Evolutionary conservation across 2,797 vertebrate species (phyloP).

Genomic region (Sitta carolinensis): DNA sequence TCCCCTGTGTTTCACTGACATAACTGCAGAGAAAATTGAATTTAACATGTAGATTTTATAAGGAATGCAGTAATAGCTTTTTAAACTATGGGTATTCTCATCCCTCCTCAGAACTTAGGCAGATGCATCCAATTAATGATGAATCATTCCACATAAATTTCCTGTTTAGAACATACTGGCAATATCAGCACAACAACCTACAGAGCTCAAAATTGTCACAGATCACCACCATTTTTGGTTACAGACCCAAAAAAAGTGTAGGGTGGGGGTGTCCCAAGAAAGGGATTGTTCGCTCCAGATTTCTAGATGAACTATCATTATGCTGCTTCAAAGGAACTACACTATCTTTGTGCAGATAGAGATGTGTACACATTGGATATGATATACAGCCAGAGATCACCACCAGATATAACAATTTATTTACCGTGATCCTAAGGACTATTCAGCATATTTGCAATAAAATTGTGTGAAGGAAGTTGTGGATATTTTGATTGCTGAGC

Average conservation of each 20-base stretch:
- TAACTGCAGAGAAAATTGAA: not conserved
- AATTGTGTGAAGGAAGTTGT: not conserved
- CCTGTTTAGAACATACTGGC: constrained; percentile 28
- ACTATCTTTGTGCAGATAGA: not conserved
- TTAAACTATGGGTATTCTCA: constrained; percentile 41
- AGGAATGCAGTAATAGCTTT: not conserved
- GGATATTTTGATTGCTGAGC: not conserved
- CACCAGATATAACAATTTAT: not conserved
- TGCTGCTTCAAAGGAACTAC: not conserved
- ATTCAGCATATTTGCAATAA: not conserved
- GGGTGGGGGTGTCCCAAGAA: not conserved
- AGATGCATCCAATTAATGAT: constrained; percentile 60
- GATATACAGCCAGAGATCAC: not conserved
- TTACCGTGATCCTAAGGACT: not conserved
- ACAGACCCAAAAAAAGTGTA: not conserved
- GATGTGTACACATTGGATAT: not conserved
- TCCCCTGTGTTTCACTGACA: not conserved
- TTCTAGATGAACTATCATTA: not conserved
- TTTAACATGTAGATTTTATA: not conserved
- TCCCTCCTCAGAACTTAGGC: constrained; percentile 13
- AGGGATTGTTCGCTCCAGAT: not conserved
- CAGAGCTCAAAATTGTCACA: not conserved
- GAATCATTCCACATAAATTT: constrained; percentile 44
- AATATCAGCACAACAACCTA: constrained; percentile 1
- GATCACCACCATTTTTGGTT: not conserved